Percentiles rank a stretch among this genome's conserved stretches.
These are phyloP conservation scores for Calosoma granatense DNA, from an alignment of 1,140 invertebrate genomes.

Conservation along the genomic window DNA sequence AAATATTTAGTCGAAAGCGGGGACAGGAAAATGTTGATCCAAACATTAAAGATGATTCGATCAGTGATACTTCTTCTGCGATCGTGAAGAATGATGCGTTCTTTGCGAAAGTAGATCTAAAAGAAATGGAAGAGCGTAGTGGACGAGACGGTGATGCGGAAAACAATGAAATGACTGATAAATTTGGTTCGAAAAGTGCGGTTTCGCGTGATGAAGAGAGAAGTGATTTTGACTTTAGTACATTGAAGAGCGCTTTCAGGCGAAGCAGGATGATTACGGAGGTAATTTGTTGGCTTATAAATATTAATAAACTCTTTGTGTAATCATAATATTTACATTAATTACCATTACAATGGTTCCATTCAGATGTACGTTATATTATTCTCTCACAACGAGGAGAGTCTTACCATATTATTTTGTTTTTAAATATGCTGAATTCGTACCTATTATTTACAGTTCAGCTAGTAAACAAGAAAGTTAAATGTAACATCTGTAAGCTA, in stretches of 20 bases:
- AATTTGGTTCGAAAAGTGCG: conserved; percentile 10
- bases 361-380: no score
- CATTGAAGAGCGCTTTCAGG: conserved; percentile 23
- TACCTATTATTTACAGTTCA: no score
- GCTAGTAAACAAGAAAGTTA: no score
- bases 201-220: background rate
- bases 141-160: conserved; percentile 18
- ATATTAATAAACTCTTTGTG: no score
- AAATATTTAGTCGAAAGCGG: conserved; percentile 23
- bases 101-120: conserved; percentile 21
- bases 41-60: background rate
- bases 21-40: conserved; percentile 14
- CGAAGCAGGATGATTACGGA: conserved; percentile 22
- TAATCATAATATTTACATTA: background rate
- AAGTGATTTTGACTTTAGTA: conserved; percentile 23
- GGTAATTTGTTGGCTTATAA: conserved; percentile 19
- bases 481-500: no score
- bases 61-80: conserved; percentile 17
- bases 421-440: background rate
- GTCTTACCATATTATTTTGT: no score
- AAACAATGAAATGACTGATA: conserved; percentile 15
- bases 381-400: no score
- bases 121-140: conserved; percentile 27
- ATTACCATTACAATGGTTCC: no score
- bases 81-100: conserved; percentile 24